Conservation (phyloP, 2,888 invertebrate genomes). For the Bellardia bayeri region DNA sequence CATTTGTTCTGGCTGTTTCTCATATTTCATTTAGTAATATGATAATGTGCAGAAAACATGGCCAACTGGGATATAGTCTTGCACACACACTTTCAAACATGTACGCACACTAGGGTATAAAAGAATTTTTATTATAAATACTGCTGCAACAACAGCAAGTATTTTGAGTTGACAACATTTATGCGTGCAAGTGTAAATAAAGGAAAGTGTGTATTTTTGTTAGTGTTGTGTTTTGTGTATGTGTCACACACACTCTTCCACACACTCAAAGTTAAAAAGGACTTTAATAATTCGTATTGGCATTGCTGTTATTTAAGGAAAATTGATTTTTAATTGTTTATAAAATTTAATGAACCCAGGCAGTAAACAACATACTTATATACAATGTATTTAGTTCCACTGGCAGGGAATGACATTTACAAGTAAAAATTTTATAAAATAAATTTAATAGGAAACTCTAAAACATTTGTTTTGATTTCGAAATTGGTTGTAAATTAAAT, state of each 20-base stretch:
- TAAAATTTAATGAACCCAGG: slow-evolving; percentile 66
- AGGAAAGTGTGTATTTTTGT: slow-evolving; percentile 35
- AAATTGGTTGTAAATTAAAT: too few species aligned
- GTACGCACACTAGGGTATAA: slow-evolving; percentile 5
- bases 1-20: too few species aligned
- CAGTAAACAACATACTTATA: too few species aligned
- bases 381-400: too few species aligned
- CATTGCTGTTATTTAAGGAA: slow-evolving; percentile 57
- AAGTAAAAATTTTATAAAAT: too few species aligned
- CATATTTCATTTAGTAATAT: too few species aligned
- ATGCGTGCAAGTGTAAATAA: slow-evolving; percentile 37
- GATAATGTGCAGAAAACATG: neutral
- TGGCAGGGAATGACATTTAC: too few species aligned
- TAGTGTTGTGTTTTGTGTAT: neutral
- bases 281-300: slow-evolving; percentile 12
- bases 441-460: too few species aligned
- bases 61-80: too few species aligned
- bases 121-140: slow-evolving; percentile 41
- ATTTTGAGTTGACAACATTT: slow-evolving; percentile 55
- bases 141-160: neutral
- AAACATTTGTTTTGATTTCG: too few species aligned
- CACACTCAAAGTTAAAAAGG: neutral
- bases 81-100: neutral
- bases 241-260: too few species aligned
- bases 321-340: slow-evolving; percentile 76